Evolutionary conservation across 2,797 vertebrate species (phyloP), one percentile per base, ranked within the genome.

Genomic region (Malacoctenus gilli): DNA sequence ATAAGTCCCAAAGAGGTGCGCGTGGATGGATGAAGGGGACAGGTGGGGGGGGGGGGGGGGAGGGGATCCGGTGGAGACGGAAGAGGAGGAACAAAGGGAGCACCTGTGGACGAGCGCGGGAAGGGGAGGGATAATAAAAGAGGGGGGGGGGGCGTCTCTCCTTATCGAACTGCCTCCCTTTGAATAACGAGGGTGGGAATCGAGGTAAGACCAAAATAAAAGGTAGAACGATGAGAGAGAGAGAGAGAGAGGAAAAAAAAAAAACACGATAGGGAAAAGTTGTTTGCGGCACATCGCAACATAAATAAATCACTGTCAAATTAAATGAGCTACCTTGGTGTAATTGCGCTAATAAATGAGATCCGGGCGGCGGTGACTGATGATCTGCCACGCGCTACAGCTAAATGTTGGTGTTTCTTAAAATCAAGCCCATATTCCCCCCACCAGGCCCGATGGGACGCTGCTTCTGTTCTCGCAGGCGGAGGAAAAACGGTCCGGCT

Each of bases 241-340:
- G 5, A 1, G 9, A 28, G 4, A 1, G 9, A 4, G 22, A 8
- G 25, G 4, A 28, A 28, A 28, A 28, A n/a, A n/a, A n/a, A n/a
- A n/a, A n/a, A n/a, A n/a, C n/a, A n/a, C 11, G 30, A 43, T 3
- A 34, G 7, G 5, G 39, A 43, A 47, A 66, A 25, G 28, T 15
- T 11, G 38, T 66, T 51, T 55, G 56, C 41, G 10, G 23, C 11
- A n/a, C 23, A n/a, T 28, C 36, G 14, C 22, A 64, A 39, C 40
- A 28, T 23, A 38, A 35, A 72, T 72, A 41, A 64, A 69, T 75
- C 68, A 61, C 32, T 53, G 60, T 60, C 69, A 47, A 40, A 50
- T 78, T 52, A 55, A 58, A 75, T 3, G 18, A 5, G 9, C 13
- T 46, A 14, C 52, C 22, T 39, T 10, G 23, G 18, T 55, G 12